phyloP scores from a whole-genome alignment of 35 echinoderm and acorn worm species.

The Chiridota heheva region DNA sequence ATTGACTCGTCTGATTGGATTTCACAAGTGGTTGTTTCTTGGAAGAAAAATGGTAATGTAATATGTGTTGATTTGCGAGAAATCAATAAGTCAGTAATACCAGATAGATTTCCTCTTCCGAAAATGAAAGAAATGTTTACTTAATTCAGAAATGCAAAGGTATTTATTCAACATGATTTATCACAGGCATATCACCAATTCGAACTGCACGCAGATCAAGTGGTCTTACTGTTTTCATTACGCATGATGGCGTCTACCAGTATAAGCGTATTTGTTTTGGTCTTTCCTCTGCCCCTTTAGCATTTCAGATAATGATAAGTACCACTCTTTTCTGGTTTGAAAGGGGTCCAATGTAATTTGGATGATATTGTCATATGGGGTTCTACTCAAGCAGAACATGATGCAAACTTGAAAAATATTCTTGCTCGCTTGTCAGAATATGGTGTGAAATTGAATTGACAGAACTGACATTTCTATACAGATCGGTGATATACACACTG shows the following conservation, averaged over 20 bases:
- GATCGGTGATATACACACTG: neutral
- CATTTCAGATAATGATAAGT: slow-evolving; percentile 59
- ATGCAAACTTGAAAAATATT: neutral
- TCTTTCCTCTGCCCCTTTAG: slow-evolving; percentile 46
- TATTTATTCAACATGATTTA: slow-evolving; percentile 43
- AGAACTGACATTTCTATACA: slow-evolving; percentile 5
- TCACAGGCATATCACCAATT: slow-evolving; percentile 45
- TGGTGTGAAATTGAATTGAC: neutral
- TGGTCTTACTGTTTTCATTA: slow-evolving; percentile 41
- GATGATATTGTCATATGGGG: slow-evolving; percentile 16
- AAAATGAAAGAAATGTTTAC: slow-evolving; percentile 48
- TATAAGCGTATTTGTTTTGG: slow-evolving; percentile 58
- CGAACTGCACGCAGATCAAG: slow-evolving; percentile 5
- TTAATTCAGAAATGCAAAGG: slow-evolving; percentile 17
- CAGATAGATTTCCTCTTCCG: slow-evolving; percentile 49
- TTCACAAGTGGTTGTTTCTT: slow-evolving; percentile 39
- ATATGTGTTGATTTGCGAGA: slow-evolving; percentile 54
- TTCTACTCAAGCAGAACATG: neutral
- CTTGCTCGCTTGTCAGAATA: neutral
- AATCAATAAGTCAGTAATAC: slow-evolving; percentile 53
- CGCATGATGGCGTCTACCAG: slow-evolving; percentile 55
- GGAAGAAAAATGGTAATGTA: slow-evolving; percentile 43
- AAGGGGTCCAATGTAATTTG: slow-evolving; percentile 26
- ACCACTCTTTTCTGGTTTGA: slow-evolving; percentile 34
- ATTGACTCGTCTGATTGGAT: slow-evolving; percentile 41